phyloP scores from a whole-genome alignment of 1,140 invertebrate species.

The Acromyrmex echinatior region DNA sequence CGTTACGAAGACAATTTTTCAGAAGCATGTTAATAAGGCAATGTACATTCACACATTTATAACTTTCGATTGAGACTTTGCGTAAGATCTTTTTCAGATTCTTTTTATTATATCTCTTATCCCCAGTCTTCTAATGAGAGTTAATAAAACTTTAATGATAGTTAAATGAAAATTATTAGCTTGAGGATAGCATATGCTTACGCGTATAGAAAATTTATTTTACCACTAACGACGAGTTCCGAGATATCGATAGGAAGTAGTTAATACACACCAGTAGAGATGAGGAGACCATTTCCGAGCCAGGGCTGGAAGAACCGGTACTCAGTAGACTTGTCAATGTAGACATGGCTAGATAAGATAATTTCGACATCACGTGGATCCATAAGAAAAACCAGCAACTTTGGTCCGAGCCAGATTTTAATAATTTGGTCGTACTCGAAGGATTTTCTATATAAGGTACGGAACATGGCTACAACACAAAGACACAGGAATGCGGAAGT shows the following conservation, averaged over 20 bases:
- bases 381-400: constrained; percentile 90
- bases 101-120: neutral
- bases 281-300: constrained; percentile 92
- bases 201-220: no score
- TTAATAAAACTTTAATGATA: neutral
- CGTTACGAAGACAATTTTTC: neutral
- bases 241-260: neutral
- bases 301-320: constrained; percentile 92
- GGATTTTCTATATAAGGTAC: constrained; percentile 88
- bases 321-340: constrained; percentile 91
- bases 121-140: neutral
- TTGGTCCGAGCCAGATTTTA: constrained; percentile 92
- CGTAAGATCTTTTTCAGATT: neutral
- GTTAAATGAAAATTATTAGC: neutral
- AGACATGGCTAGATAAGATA: constrained; percentile 91
- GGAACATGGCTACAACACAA: constrained; percentile 89
- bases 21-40: neutral
- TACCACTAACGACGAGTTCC: neutral
- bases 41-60: no score
- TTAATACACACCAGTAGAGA: constrained; percentile 89
- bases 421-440: constrained; percentile 88
- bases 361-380: constrained; percentile 92
- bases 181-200: neutral
- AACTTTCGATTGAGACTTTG: neutral
- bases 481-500: neutral